Evolutionary conservation across 2,113 vertebrate genomes (phyloP), one percentile per base, ranked within the genome.

Genomic region (Apteryx owenii): DNA sequence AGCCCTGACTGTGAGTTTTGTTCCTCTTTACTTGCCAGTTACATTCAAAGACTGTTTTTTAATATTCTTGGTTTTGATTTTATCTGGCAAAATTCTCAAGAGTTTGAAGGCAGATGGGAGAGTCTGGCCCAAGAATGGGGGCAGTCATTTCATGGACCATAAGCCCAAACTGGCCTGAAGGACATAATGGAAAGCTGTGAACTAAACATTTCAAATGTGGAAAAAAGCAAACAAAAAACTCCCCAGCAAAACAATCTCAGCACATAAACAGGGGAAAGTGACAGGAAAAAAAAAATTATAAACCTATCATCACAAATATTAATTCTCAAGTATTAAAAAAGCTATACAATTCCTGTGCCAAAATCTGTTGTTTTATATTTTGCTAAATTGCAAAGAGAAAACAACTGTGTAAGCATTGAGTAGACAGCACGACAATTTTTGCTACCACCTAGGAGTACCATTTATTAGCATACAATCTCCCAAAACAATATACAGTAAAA

Each of bases 121-220:
- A 36, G 69, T 87, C 36, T 89, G 82, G 56, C 87, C 95, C 77
- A 96, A 69, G 77, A 97, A 97, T 31, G 83, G 91, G 51, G 94
- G 91, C 38, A 44, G 92, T 97, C 50, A 96, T 83, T 40, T 98
- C 96, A 66, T 71, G 89, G 76, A 97, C 92, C 93, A 81, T 93
- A 81, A 98, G 89, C 50, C 95, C 76, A 80, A 94, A 97, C 22
- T 97, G 90, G 76, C 95, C 96, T 97, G 76, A 64, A 93, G 95
- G 72, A 96, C 26, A 83, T 50, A 66, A 83, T n/a, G 68, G 51
- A 68, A 84, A 80, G 51, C 10, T 42, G 25, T 53, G 56, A 80
- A 89, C 89, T 50, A 93, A 79, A 77, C 23, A 78, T 54, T 72
- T 86, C n/a, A 66, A 60, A 60, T 42, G 19, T 28, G 26, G 54